These are phyloP conservation scores for Bathynomus jamesi DNA, from an alignment of 1,140 invertebrate genomes.

Conservation along the genomic window DNA sequence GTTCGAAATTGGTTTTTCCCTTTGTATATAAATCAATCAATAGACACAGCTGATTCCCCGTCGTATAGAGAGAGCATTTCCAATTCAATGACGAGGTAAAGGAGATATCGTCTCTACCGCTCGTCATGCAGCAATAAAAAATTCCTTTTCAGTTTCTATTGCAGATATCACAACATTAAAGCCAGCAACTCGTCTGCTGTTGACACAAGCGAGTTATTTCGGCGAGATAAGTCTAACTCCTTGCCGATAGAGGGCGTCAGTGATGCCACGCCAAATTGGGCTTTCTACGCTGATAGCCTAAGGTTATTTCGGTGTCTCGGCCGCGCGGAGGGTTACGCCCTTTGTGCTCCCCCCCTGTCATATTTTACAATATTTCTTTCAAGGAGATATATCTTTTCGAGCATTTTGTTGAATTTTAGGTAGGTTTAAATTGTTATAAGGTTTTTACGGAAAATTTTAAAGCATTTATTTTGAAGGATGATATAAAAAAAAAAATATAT, in stretches of 20 bases:
- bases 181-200: neutral
- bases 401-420: constrained; percentile 1
- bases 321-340: neutral
- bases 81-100: neutral
- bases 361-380: neutral
- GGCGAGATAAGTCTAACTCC: neutral
- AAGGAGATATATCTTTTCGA: constrained; percentile 1
- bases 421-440: neutral
- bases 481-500: no score
- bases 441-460: neutral
- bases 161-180: neutral
- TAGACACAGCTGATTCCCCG: neutral
- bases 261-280: neutral
- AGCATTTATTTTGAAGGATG: no score
- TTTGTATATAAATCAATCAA: neutral
- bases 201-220: neutral
- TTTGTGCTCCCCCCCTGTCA: neutral
- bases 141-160: neutral
- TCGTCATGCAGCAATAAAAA: neutral
- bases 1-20: neutral
- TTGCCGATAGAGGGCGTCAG: neutral
- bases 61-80: neutral
- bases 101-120: neutral
- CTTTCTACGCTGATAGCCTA: neutral
- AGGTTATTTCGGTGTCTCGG: neutral